Percentiles rank a stretch among this genome's conserved stretches.
Evolutionary conservation across 2,113 vertebrate genomes (phyloP).

Genomic region (Actinemys pallida): DNA sequence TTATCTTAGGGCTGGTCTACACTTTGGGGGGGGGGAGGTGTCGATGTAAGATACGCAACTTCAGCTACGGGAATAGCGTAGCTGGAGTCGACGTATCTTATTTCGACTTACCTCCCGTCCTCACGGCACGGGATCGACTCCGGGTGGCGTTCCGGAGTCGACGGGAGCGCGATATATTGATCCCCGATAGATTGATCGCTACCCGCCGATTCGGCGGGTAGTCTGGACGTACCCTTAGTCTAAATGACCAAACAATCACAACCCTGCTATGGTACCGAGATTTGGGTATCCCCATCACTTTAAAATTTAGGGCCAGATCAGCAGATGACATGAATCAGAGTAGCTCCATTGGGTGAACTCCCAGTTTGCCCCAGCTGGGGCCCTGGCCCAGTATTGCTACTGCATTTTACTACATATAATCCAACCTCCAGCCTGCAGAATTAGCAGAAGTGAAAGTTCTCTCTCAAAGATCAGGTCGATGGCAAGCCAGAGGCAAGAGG

Average conservation of each 20-base stretch:
- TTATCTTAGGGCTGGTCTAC: no score
- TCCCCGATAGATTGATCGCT: no score
- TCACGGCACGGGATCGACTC: no score
- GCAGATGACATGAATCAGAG: rapidly evolving
- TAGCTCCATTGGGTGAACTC: rapidly evolving
- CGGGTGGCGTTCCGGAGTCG: no score
- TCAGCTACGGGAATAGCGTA: no score
- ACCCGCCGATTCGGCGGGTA: no score
- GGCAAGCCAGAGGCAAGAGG: rapidly evolving
- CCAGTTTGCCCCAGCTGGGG: neutral
- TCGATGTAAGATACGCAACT: no score
- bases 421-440: neutral
- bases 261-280: neutral
- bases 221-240: no score
- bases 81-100: no score
- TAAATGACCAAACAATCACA: neutral
- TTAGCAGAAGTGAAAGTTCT: neutral
- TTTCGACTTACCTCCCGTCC: no score
- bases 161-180: no score
- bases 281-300: rapidly evolving
- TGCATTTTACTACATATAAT: neutral
- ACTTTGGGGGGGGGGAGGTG: no score
- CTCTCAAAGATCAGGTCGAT: neutral
- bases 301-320: rapidly evolving
- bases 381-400: neutral